Evolutionary conservation across 2,797 vertebrate genomes (phyloP).

Genomic region (Bradypus variegatus): DNA sequence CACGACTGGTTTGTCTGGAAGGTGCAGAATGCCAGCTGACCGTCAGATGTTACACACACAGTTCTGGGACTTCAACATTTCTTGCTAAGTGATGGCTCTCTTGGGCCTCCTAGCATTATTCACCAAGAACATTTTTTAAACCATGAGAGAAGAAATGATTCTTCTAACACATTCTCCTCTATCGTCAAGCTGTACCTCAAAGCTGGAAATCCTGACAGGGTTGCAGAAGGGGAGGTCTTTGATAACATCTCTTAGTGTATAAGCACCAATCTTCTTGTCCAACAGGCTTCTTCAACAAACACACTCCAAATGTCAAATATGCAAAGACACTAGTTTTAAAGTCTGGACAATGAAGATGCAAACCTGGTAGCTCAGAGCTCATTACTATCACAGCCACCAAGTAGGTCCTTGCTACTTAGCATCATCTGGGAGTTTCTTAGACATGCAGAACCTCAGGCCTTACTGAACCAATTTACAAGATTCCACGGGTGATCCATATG

Average conservation of each 20-base stretch:
- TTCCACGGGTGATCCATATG: not conserved
- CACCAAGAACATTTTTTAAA: constrained; percentile 29
- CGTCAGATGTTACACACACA: not conserved
- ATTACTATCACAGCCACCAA: not conserved
- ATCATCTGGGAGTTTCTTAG: not conserved
- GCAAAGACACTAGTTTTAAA: not conserved
- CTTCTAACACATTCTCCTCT: not conserved
- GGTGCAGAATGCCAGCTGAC: constrained; percentile 5
- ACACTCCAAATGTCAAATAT: not conserved
- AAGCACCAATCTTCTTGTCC: not conserved
- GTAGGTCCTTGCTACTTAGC: not conserved
- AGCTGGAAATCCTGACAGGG: not conserved
- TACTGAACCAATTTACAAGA: constrained; percentile 7
- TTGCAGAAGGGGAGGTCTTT: not conserved
- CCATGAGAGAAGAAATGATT: not conserved
- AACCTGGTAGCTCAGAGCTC: not conserved
- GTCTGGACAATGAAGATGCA: not conserved
- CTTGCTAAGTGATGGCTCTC: not conserved
- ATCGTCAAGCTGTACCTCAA: constrained; percentile 3
- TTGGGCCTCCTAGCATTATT: not conserved
- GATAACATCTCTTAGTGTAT: not conserved
- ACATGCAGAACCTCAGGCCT: not conserved
- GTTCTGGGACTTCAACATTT: not conserved
- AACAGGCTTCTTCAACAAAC: not conserved
- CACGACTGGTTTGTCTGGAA: constrained; percentile 19